Evolutionary conservation across 1,140 invertebrate genomes (phyloP), one percentile per base, ranked within the genome.

Genomic region (Trigoniulus corallinus): DNA sequence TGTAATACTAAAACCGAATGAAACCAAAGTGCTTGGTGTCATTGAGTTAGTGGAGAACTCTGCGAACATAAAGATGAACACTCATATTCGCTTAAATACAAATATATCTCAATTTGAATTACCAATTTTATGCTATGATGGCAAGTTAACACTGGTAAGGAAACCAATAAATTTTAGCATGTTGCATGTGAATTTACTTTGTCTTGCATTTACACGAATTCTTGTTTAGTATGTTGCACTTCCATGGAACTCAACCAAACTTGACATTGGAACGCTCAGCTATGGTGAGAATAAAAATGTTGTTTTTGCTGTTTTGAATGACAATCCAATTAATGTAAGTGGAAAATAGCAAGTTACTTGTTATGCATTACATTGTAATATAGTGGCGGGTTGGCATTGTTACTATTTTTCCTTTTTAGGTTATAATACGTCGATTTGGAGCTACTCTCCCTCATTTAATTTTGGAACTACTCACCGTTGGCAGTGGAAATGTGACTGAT

Each of bases 241-340:
- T n/a, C n/a, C n/a, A n/a, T n/a, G n/a, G n/a, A n/a, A n/a, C n/a
- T n/a, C 29, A 58, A 72, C 71, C 26, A 72, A 74, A 47, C 68
- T 86, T 56, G 79, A 85, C 66, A 79, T 86, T 64, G 84, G 84
- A 13, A 74, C 79, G 12, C 68, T 86, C n/a, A 77, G 80, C 34
- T 75, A 78, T 50, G 74, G 75, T 7, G 77, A 78, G 34, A 71
- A 72, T 47, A 76, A 78, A 54, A 74, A 78, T 55, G 73, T 80
- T 27, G 73, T 76, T 55, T 82, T 85, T 66, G 76, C 78, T 24
- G 58, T 86, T n/a, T 68, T 78, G 51, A 86, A 86, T 67, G 72
- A 78, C 54, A 86, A 85, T 65, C 83, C 82, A 18, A 75, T 85
- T 21, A 73, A 75, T 59, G 73, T 85, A 53, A 72, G 64, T 59